Evolutionary conservation across 2,888 invertebrate genomes (phyloP).

Genomic region (Nomada ferruginata): DNA sequence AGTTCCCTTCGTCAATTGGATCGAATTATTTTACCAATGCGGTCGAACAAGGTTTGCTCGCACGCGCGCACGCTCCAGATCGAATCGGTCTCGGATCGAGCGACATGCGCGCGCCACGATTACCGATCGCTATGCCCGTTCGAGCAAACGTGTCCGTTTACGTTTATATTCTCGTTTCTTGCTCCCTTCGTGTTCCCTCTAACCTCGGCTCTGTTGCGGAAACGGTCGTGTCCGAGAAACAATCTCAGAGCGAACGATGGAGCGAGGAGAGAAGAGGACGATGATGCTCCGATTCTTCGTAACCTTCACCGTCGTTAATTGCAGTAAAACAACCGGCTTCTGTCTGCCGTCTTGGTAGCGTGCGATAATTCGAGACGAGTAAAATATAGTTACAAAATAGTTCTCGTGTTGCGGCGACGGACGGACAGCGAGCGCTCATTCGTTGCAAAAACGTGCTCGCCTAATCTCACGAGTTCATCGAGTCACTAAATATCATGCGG

Average conservation of each 20-base stretch:
- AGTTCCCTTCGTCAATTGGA: slow-evolving; percentile 49
- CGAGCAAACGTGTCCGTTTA: slow-evolving; percentile 20
- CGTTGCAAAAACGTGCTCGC: slow-evolving; percentile 49
- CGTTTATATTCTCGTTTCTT: background rate
- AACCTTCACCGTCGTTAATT: slow-evolving; percentile 49
- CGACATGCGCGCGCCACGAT: slow-evolving; percentile 13
- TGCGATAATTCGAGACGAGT: slow-evolving; percentile 51
- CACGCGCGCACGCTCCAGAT: slow-evolving; percentile 2
- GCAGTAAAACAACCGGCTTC: slow-evolving; percentile 42
- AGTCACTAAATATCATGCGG: slow-evolving; percentile 21
- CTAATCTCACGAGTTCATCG: slow-evolving; percentile 34
- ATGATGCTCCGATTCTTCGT: slow-evolving; percentile 30
- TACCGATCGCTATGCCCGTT: slow-evolving; percentile 7
- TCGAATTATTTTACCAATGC: slow-evolving; percentile 37
- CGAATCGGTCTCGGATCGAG: slow-evolving; percentile 38
- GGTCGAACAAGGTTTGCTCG: slow-evolving; percentile 12
- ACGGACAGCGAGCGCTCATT: background rate
- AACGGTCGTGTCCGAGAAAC: background rate
- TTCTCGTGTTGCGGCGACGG: slow-evolving; percentile 34
- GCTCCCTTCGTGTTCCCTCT: background rate
- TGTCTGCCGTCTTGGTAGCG: slow-evolving; percentile 41
- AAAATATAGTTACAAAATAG: slow-evolving; percentile 31
- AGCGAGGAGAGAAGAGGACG: slow-evolving; percentile 5
- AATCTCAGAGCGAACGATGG: background rate
- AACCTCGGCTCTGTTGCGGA: background rate